These are phyloP conservation scores for Paratrypauchen microcephalus DNA, from an alignment of 2,797 vertebrate species.

Conservation along the genomic window DNA sequence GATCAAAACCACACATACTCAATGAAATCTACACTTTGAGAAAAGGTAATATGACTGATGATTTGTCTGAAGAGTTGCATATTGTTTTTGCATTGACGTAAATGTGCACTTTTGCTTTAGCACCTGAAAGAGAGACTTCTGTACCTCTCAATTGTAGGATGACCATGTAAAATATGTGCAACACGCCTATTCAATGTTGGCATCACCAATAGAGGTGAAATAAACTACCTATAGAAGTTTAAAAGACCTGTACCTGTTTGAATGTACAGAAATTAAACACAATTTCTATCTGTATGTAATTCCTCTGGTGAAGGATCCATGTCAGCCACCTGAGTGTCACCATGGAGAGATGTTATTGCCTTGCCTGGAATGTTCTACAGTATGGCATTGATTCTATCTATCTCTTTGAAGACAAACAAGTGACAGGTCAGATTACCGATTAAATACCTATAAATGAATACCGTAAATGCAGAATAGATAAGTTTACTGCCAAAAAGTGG, in stretches of 20 bases:
- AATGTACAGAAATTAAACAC: slow-evolving; percentile 18
- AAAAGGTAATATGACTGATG: slow-evolving; percentile 32
- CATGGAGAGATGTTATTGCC: neutral
- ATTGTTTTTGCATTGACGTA: slow-evolving; percentile 67
- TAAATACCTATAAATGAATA: neutral
- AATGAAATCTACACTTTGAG: slow-evolving; percentile 16
- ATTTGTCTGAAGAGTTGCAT: slow-evolving; percentile 63
- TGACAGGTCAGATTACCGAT: neutral
- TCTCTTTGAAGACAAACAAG: neutral
- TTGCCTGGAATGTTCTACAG: neutral
- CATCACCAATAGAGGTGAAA: slow-evolving; percentile 18
- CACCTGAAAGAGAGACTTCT: slow-evolving; percentile 59
- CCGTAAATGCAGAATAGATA: neutral
- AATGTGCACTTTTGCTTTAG: slow-evolving; percentile 61
- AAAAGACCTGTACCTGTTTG: slow-evolving; percentile 28
- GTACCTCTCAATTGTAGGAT: slow-evolving; percentile 52
- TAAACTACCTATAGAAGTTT: slow-evolving; percentile 24
- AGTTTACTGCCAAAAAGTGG: neutral
- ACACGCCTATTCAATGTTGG: slow-evolving; percentile 30
- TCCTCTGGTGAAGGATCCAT: neutral
- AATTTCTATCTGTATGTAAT: slow-evolving; percentile 22
- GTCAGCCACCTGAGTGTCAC: neutral
- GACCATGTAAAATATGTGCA: slow-evolving; percentile 41
- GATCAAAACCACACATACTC: slow-evolving; percentile 6
- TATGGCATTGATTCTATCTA: neutral